phyloP scores from a whole-genome alignment of 2,888 invertebrate genomes.

The Phortica okadai region DNA sequence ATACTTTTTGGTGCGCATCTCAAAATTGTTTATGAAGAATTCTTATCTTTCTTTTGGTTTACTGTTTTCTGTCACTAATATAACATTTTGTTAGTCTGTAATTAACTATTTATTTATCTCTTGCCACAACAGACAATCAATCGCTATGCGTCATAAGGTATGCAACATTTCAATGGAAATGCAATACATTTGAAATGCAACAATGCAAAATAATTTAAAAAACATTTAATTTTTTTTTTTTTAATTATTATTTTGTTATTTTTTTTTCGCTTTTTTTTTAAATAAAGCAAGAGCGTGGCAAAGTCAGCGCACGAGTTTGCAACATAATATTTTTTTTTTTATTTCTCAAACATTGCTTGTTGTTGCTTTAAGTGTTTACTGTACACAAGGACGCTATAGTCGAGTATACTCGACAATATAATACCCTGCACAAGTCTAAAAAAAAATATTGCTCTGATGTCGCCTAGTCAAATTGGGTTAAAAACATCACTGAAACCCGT shows the following conservation, averaged over 20 bases:
- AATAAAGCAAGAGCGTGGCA: background rate
- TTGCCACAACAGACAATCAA: background rate
- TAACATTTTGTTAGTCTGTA: background rate
- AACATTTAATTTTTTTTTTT: background rate
- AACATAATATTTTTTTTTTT: too few species aligned
- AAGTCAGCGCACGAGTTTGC: too few species aligned
- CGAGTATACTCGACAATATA: too few species aligned
- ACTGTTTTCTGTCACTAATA: background rate
- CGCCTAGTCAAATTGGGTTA: too few species aligned
- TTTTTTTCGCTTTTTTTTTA: background rate
- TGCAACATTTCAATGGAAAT: slow-evolving; percentile 12
- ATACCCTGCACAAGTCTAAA: too few species aligned
- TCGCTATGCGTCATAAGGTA: background rate
- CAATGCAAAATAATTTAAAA: background rate
- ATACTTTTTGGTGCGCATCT: too few species aligned
- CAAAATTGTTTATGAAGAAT: too few species aligned
- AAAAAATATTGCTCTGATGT: too few species aligned
- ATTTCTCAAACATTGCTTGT: too few species aligned
- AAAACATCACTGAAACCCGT: too few species aligned
- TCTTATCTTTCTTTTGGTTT: background rate
- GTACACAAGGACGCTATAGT: too few species aligned
- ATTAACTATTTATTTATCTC: background rate
- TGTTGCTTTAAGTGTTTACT: too few species aligned
- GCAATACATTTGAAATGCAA: background rate
- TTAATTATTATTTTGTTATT: background rate